Percentiles rank a stretch among this genome's conserved stretches.
Evolutionary conservation across 2,888 invertebrate genomes (phyloP).

Genomic region (Papilio demoleus): DNA sequence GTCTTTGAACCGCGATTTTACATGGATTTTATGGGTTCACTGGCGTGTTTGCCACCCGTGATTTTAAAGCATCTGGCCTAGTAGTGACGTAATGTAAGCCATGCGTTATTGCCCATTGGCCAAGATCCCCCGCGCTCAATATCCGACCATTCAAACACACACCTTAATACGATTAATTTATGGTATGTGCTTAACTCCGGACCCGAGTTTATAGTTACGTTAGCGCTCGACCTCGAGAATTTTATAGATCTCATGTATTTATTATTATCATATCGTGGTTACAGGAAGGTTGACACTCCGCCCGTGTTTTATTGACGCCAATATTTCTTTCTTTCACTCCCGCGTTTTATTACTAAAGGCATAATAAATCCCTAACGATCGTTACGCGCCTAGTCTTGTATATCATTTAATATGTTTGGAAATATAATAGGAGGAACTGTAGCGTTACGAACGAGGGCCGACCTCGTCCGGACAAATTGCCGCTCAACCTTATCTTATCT

Average conservation of each 20-base stretch:
- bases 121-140: conserved; percentile 69
- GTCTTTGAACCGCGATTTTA: too few relatives aligned
- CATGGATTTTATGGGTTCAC: too few relatives aligned
- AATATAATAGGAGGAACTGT: conserved; percentile 51
- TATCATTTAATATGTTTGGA: conserved; percentile 47
- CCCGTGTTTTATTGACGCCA: conserved; percentile 65
- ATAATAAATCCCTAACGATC: conserved; percentile 53
- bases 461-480: conserved; percentile 62
- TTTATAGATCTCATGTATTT: conserved; percentile 71
- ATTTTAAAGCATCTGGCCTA: too few relatives aligned
- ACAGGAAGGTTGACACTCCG: conserved; percentile 64
- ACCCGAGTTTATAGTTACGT: conserved; percentile 59
- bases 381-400: conserved; percentile 42
- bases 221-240: conserved; percentile 57
- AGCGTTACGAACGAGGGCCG: conserved; percentile 50
- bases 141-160: conserved; percentile 67
- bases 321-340: conserved; percentile 70
- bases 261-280: conserved; percentile 65
- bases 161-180: conserved; percentile 79
- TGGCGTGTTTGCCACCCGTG: too few relatives aligned
- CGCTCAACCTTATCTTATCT: conserved; percentile 66
- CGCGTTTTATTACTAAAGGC: conserved; percentile 60
- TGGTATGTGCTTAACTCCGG: conserved; percentile 67
- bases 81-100: too few relatives aligned
- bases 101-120: conserved; percentile 71